Evolutionary conservation across 2,888 invertebrate species (phyloP).

Genomic region (Chloroclystis v-ata): DNA sequence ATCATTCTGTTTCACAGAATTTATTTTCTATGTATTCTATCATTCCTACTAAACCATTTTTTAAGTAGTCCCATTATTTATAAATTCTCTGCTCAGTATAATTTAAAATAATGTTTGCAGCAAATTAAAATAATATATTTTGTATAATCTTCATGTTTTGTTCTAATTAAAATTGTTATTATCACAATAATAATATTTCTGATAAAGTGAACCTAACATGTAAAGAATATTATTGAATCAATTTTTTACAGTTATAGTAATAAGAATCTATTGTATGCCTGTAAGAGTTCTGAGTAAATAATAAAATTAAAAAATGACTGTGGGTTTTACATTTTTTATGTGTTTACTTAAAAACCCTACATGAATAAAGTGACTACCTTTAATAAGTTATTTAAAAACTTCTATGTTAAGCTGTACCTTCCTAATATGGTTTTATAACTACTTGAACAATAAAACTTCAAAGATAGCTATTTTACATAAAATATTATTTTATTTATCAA

Average conservation of each 20-base stretch:
- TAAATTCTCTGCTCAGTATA: constrained; percentile 1
- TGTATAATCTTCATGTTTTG: too few species aligned
- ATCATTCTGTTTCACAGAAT: background rate
- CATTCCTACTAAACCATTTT: background rate
- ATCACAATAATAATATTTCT: background rate
- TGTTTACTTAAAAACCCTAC: too few species aligned
- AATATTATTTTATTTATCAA: too few species aligned
- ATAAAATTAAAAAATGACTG: constrained; percentile 55
- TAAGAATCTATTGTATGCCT: constrained; percentile 59
- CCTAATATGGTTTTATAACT: too few species aligned
- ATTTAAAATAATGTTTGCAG: constrained; percentile 5
- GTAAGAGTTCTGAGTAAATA: constrained; percentile 64
- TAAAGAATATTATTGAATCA: constrained; percentile 35
- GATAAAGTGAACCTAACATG: constrained; percentile 14
- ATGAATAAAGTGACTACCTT: too few species aligned
- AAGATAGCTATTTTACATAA: too few species aligned
- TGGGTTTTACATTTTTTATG: constrained; percentile 12
- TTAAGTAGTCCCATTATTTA: constrained; percentile 1
- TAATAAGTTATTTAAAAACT: too few species aligned
- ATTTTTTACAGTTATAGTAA: constrained; percentile 46
- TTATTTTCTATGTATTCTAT: constrained; percentile 4
- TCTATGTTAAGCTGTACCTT: too few species aligned
- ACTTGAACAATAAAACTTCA: too few species aligned
- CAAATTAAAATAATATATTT: too few species aligned
- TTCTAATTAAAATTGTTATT: too few species aligned